Percentiles rank a stretch among this genome's conserved stretches.
phyloP scores from a whole-genome alignment of 2,113 vertebrate species.

The Etia nguti region DNA sequence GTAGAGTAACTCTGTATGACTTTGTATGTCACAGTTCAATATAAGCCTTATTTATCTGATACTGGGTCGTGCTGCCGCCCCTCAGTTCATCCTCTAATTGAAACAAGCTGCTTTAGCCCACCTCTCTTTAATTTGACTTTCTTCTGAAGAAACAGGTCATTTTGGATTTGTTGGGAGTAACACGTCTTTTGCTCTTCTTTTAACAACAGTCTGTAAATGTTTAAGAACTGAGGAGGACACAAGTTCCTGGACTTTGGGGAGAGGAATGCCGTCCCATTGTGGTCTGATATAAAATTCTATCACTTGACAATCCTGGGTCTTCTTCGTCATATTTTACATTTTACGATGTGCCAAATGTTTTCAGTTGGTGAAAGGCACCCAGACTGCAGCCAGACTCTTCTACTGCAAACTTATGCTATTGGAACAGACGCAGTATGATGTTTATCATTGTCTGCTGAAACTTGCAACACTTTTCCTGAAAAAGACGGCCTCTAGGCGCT shows the following conservation, averaged over 20 bases:
- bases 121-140: background rate
- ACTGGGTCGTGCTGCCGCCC: background rate
- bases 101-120: background rate
- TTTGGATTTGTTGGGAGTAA: background rate
- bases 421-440: background rate
- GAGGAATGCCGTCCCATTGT: background rate
- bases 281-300: background rate
- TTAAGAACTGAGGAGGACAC: background rate
- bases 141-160: background rate
- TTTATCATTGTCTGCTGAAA: background rate
- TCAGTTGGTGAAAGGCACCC: background rate
- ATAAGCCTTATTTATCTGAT: background rate
- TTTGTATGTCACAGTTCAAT: background rate
- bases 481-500: accelerated
- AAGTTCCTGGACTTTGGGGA: background rate
- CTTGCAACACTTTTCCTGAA: background rate
- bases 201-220: background rate
- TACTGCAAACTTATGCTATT: background rate
- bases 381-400: background rate
- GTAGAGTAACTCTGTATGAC: background rate
- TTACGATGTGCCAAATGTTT: too few species aligned
- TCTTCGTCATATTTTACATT: background rate
- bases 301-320: background rate
- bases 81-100: background rate
- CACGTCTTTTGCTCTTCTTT: background rate